A percentile compares a stretch with the other conserved stretches of the same genome.
Conservation (phyloP, 1,140 invertebrate species). For the Ctenoplectra terminalis region DNA sequence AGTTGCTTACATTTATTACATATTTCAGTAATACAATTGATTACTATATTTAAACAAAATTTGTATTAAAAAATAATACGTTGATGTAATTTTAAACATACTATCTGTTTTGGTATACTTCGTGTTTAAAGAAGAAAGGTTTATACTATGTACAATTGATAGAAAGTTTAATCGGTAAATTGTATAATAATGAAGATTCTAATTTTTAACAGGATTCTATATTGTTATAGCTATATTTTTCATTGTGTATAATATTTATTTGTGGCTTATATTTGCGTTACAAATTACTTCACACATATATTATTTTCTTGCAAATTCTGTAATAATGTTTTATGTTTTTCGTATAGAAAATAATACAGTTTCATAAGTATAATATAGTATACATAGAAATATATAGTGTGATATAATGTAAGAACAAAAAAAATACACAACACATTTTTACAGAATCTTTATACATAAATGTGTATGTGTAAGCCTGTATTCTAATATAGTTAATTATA, state of each 20-base stretch:
- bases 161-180: neutral
- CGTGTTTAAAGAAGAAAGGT: neutral
- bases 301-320: constrained; percentile 14
- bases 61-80: neutral
- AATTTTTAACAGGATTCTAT: constrained; percentile 14
- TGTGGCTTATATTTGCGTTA: constrained; percentile 13
- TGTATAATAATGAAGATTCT: neutral
- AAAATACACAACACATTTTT: constrained; percentile 37
- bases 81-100: neutral
- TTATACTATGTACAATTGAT: constrained; percentile 11
- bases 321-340: constrained; percentile 4
- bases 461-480: constrained; percentile 20
- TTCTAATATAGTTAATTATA: constrained; percentile 44
- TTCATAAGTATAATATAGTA: constrained; percentile 38
- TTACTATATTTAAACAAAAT: neutral
- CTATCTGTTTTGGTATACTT: neutral
- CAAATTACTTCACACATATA: constrained; percentile 32
- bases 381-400: constrained; percentile 32
- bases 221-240: constrained; percentile 15
- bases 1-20: neutral
- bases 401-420: constrained; percentile 43
- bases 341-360: neutral
- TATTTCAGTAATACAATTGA: constrained; percentile 1
- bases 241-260: constrained; percentile 52
- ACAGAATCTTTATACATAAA: constrained; percentile 25